Conservation (phyloP, 2,797 vertebrate genomes). For the Carapus acus region DNA sequence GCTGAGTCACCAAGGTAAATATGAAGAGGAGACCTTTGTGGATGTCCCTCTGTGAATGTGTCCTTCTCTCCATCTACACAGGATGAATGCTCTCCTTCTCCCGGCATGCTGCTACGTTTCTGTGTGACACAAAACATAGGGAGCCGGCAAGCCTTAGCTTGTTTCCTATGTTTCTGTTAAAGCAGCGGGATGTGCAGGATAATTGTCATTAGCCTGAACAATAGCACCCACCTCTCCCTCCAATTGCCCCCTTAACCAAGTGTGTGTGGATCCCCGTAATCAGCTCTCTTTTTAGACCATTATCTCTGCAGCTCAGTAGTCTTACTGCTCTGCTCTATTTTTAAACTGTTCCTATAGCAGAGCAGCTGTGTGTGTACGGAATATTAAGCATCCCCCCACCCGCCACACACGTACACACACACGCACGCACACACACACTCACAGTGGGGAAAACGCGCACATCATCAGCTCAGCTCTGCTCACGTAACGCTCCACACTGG, state of each 20-base stretch:
- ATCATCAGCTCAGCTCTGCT: slow-evolving; percentile 42
- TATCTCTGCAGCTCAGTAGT: slow-evolving; percentile 46
- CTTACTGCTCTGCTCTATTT: slow-evolving; percentile 64
- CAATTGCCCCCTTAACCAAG: slow-evolving; percentile 29
- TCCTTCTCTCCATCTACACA: too few relatives aligned
- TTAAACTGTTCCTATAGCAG: slow-evolving; percentile 63
- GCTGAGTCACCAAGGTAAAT: too few relatives aligned
- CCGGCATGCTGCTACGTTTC: too few relatives aligned
- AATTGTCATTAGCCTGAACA: slow-evolving; percentile 7
- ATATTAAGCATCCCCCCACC: slow-evolving; percentile 54
- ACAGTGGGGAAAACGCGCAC: slow-evolving; percentile 44
- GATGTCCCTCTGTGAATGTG: too few relatives aligned
- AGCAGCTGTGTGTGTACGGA: slow-evolving; percentile 57
- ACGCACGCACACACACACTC: slow-evolving; percentile 28
- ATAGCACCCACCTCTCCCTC: slow-evolving; percentile 2
- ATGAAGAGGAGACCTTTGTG: too few relatives aligned
- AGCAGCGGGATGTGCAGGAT: background rate
- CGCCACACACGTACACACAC: slow-evolving; percentile 29
- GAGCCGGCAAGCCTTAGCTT: slow-evolving; percentile 2
- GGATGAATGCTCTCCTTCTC: too few relatives aligned
- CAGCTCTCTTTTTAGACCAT: slow-evolving; percentile 44
- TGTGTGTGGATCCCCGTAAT: slow-evolving; percentile 12
- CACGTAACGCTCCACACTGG: slow-evolving; percentile 40
- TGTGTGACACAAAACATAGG: too few relatives aligned
- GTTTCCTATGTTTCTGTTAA: background rate